Percentiles rank a stretch among this genome's conserved stretches.
phyloP scores from a whole-genome alignment of 2,888 invertebrate genomes.

The Pammene aurita region DNA sequence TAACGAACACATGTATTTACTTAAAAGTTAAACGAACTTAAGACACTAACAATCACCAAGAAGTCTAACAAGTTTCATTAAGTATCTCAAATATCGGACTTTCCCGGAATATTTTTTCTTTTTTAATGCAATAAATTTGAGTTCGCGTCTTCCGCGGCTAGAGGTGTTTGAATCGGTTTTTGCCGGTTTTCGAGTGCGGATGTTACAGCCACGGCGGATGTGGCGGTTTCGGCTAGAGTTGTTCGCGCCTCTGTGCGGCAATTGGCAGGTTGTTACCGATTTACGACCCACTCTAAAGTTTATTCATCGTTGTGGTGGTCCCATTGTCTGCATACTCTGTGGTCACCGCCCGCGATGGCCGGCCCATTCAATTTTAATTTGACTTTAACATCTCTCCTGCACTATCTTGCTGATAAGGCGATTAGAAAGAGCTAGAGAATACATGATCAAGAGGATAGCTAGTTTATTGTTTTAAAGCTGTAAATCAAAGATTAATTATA shows the following conservation, averaged over 20 bases:
- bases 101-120: slow-evolving; percentile 22
- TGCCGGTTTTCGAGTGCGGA: slow-evolving; percentile 76
- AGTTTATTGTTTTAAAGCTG: neutral
- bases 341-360: slow-evolving; percentile 38
- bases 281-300: slow-evolving; percentile 78
- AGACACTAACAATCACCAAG: slow-evolving; percentile 8
- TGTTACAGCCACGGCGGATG: slow-evolving; percentile 79
- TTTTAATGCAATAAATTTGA: slow-evolving; percentile 22
- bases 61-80: slow-evolving; percentile 23
- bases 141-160: slow-evolving; percentile 28
- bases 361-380: slow-evolving; percentile 36
- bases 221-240: slow-evolving; percentile 67
- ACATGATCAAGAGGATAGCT: neutral
- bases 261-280: slow-evolving; percentile 81
- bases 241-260: slow-evolving; percentile 81
- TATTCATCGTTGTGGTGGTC: slow-evolving; percentile 79
- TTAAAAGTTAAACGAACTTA: slow-evolving; percentile 35
- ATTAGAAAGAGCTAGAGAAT: slow-evolving; percentile 19
- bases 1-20: slow-evolving; percentile 28
- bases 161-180: slow-evolving; percentile 44
- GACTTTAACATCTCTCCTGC: slow-evolving; percentile 12
- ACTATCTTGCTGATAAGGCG: slow-evolving; percentile 1
- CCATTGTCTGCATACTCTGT: slow-evolving; percentile 63
- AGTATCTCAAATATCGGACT: slow-evolving; percentile 27
- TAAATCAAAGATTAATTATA: slow-evolving; percentile 13